phyloP scores from a whole-genome alignment of 2,888 invertebrate species.

The Nomada hirtipes region DNA sequence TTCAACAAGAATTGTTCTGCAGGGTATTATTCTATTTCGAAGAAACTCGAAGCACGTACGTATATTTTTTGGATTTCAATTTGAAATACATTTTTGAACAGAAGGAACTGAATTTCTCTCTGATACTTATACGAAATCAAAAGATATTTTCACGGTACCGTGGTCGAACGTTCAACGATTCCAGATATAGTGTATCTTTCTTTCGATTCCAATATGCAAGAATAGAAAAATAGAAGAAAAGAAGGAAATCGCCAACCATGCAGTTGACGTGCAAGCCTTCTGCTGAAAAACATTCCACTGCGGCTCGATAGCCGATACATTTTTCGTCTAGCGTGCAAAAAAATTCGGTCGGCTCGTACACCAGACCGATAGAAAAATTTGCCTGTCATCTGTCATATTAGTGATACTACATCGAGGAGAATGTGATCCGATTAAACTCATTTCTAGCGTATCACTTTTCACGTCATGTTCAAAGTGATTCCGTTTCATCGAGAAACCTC shows the following conservation, averaged over 20 bases:
- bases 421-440: conserved; percentile 30
- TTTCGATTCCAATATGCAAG: not conserved
- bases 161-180: not conserved
- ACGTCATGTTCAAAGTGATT: conserved; percentile 12
- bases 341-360: conserved; percentile 17
- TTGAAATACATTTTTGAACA: not conserved
- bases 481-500: conserved; percentile 1
- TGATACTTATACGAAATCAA: not conserved
- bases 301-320: not conserved
- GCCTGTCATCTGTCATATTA: not conserved
- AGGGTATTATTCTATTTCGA: not conserved
- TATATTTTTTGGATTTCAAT: not conserved
- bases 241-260: conserved; percentile 24
- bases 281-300: conserved; percentile 27
- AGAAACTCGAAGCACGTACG: not conserved
- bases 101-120: not conserved
- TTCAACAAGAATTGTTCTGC: too few relatives aligned
- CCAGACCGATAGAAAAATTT: conserved; percentile 20
- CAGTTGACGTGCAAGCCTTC: conserved; percentile 12
- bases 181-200: not conserved
- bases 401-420: not conserved
- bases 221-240: conserved; percentile 1
- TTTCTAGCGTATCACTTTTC: not conserved
- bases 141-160: not conserved
- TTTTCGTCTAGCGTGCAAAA: conserved; percentile 39